These are phyloP conservation scores for Sebastes wilsoni DNA, from an alignment of 2,797 vertebrate species.

Conservation along the genomic window DNA sequence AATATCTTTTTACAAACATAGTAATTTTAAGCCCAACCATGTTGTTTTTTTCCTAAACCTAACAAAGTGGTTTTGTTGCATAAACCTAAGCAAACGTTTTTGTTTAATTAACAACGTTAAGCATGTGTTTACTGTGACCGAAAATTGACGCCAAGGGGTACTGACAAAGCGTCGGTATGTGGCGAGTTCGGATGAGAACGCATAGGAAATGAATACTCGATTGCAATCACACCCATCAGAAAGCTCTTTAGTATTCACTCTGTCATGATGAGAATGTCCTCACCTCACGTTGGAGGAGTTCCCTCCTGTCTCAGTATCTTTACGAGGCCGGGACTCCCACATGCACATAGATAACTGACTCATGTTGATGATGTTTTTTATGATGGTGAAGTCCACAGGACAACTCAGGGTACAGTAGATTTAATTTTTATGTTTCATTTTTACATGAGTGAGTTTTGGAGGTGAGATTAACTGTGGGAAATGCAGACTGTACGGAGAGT, in stretches of 20 bases:
- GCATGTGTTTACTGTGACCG: too few relatives aligned
- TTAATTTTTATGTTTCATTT: neutral
- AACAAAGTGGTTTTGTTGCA: too few relatives aligned
- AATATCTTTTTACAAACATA: neutral
- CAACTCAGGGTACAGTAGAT: neutral
- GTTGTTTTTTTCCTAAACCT: too few relatives aligned
- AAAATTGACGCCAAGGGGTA: too few relatives aligned
- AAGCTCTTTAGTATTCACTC: neutral
- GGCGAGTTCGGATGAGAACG: too few relatives aligned
- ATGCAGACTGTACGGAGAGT: too few relatives aligned
- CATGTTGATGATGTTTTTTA: neutral
- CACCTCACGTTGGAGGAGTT: neutral
- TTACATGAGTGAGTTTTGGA: neutral
- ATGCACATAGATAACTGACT: neutral
- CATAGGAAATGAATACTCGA: accelerated
- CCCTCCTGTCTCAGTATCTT: conserved; percentile 2
- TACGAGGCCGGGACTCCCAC: neutral
- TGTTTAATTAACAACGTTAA: too few relatives aligned
- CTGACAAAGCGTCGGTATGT: too few relatives aligned
- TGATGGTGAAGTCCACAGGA: neutral
- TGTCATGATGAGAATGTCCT: neutral
- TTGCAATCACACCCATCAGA: neutral
- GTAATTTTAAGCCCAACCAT: neutral
- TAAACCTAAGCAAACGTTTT: too few relatives aligned
- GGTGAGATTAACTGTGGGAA: too few relatives aligned